Conservation (phyloP, 1,140 invertebrate genomes). For the Drosophila hydei region DNA sequence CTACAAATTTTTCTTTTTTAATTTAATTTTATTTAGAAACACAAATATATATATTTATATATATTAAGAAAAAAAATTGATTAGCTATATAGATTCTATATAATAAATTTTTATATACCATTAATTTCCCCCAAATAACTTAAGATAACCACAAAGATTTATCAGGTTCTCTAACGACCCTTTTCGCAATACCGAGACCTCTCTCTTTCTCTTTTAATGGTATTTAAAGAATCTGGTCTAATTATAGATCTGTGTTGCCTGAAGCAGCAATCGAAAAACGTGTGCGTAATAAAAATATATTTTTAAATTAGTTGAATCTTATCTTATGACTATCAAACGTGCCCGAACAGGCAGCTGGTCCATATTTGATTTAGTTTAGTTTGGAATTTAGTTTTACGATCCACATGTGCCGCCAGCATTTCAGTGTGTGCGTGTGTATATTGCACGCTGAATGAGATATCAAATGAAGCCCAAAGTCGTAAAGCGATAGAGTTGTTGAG, state of each 20-base stretch:
- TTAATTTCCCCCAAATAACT: no score
- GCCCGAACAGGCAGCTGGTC: background rate
- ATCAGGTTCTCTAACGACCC: background rate
- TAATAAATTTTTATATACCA: no score
- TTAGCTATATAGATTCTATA: no score
- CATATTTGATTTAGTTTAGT: conserved; percentile 13
- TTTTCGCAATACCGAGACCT: background rate
- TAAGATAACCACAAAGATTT: no score
- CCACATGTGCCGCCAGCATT: conserved; percentile 8
- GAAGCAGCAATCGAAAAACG: background rate
- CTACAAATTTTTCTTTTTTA: no score
- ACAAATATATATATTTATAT: no score
- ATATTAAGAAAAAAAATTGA: no score
- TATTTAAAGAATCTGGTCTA: background rate
- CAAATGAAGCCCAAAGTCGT: conserved; percentile 32
- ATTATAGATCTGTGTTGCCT: background rate
- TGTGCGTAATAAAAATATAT: background rate
- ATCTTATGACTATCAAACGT: background rate
- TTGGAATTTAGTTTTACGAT: conserved; percentile 31
- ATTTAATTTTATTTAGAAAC: no score
- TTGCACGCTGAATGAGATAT: conserved; percentile 33
- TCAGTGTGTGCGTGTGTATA: conserved; percentile 8
- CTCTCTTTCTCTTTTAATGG: background rate
- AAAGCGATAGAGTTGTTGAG: conserved; percentile 24
- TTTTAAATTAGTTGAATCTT: background rate